Percentiles rank a stretch among this genome's conserved stretches.
phyloP scores from a whole-genome alignment of 2,888 invertebrate species.

The Pterobdella sp. region DNA sequence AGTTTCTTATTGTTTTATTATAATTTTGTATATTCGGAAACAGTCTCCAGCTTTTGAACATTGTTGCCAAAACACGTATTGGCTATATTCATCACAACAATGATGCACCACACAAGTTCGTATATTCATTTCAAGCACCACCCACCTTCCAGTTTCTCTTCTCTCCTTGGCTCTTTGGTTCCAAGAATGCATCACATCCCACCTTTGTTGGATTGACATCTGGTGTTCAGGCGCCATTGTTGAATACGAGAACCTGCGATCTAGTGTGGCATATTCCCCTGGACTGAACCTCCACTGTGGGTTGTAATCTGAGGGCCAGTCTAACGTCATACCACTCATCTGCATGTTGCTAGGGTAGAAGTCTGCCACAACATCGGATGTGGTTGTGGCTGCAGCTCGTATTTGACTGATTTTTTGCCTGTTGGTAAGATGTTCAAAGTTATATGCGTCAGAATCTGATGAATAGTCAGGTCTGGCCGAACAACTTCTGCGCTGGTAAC shows the following conservation, averaged over 20 bases:
- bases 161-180: slow-evolving; percentile 23
- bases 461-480: slow-evolving; percentile 35
- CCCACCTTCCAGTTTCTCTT: slow-evolving; percentile 5
- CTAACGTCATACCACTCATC: slow-evolving; percentile 12
- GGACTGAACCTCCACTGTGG: slow-evolving; percentile 28
- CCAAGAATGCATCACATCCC: slow-evolving; percentile 27
- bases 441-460: slow-evolving; percentile 36
- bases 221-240: slow-evolving; percentile 27
- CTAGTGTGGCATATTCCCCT: slow-evolving; percentile 30
- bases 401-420: slow-evolving; percentile 16
- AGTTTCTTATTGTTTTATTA: background rate
- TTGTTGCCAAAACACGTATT: no score
- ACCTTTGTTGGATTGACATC: slow-evolving; percentile 17
- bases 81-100: background rate
- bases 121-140: no score
- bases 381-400: background rate
- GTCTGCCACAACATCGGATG: slow-evolving; percentile 8
- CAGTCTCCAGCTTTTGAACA: no score
- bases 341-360: slow-evolving; percentile 22
- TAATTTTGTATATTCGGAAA: no score
- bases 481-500: slow-evolving; percentile 22
- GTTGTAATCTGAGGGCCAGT: slow-evolving; percentile 28
- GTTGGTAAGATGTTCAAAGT: slow-evolving; percentile 17
- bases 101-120: background rate
- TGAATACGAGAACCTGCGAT: slow-evolving; percentile 29